Evolutionary conservation across 1,140 invertebrate genomes (phyloP).

Genomic region (Coptotermes formosanus): DNA sequence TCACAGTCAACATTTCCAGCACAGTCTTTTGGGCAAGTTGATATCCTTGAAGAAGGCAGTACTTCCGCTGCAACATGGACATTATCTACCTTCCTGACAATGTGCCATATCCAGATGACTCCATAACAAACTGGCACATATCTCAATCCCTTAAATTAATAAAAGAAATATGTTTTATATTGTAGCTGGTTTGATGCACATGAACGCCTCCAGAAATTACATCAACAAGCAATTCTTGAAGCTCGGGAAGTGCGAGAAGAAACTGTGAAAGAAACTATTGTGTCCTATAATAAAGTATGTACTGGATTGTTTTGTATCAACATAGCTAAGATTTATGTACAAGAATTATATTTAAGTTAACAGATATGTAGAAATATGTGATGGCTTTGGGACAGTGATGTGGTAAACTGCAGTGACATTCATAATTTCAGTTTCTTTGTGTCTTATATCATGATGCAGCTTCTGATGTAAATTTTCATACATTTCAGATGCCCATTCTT

Average conservation of each 20-base stretch:
- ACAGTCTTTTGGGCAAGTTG: not conserved
- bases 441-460: not conserved
- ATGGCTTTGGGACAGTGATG: too few species aligned
- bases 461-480: slow-evolving; percentile 28
- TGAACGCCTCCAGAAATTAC: slow-evolving; percentile 71
- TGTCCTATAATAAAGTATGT: slow-evolving; percentile 61
- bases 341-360: too few species aligned
- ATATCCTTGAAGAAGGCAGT: not conserved
- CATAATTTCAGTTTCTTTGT: not conserved
- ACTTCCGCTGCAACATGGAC: not conserved
- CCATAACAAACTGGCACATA: not conserved
- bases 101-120: too few species aligned
- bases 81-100: not conserved
- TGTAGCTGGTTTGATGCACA: slow-evolving; percentile 74
- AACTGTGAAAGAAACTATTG: slow-evolving; percentile 67
- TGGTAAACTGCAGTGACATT: not conserved
- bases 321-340: too few species aligned
- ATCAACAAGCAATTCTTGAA: slow-evolving; percentile 75
- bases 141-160: not conserved
- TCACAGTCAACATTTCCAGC: too few species aligned
- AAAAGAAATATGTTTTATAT: slow-evolving; percentile 29
- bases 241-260: slow-evolving; percentile 64
- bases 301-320: not conserved
- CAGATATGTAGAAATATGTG: too few species aligned
- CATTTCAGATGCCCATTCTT: slow-evolving; percentile 61